Evolutionary conservation across 2,888 invertebrate species (phyloP).

Genomic region (Yponomeuta cagnagella): DNA sequence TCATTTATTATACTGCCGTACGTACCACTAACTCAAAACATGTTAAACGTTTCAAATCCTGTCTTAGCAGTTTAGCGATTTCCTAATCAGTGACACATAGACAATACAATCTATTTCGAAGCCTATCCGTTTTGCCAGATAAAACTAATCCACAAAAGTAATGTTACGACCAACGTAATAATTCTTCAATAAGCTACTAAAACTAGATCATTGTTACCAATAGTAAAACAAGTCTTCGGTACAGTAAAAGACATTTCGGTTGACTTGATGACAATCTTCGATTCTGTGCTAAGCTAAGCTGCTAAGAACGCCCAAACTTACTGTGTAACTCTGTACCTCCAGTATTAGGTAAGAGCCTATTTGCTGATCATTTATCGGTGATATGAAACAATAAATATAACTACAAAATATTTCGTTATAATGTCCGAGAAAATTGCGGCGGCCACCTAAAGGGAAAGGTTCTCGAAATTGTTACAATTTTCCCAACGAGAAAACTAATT

Average conservation of each 20-base stretch:
- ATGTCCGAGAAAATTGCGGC: background rate
- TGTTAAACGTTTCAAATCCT: too few relatives aligned
- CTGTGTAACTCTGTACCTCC: background rate
- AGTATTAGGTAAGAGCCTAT: constrained; percentile 6
- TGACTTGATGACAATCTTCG: background rate
- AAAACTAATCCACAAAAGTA: background rate
- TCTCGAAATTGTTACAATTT: background rate
- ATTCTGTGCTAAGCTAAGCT: too few relatives aligned
- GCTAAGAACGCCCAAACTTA: background rate
- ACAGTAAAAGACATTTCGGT: background rate
- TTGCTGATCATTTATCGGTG: constrained; percentile 1
- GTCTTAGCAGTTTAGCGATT: background rate
- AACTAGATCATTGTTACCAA: background rate
- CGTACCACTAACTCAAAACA: too few relatives aligned
- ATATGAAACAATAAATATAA: constrained; percentile 7
- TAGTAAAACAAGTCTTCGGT: background rate
- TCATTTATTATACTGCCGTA: too few relatives aligned
- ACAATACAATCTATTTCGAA: background rate
- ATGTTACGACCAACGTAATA: background rate
- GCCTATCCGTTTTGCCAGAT: background rate
- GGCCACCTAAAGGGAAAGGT: background rate
- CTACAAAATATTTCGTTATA: constrained; percentile 1
- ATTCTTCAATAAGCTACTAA: background rate
- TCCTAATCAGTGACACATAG: background rate
- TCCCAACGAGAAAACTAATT: background rate